Evolutionary conservation across 2,888 invertebrate species (phyloP), one percentile per base, ranked within the genome.

Genomic region (Bruchidius siliquastri): DNA sequence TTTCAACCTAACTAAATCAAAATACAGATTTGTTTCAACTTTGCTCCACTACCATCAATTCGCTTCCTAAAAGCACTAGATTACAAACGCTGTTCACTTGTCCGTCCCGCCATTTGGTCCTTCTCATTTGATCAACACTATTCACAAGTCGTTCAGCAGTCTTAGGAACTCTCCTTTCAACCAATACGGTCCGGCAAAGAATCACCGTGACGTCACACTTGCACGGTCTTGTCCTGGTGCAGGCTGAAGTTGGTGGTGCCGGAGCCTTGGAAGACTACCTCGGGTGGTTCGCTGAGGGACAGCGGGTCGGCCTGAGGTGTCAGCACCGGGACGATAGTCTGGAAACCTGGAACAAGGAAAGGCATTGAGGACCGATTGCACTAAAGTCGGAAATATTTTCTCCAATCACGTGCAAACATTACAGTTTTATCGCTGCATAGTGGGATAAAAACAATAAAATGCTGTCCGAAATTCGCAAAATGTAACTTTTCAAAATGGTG

Each of bases 121-220:
- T 30, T 71, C 18, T 26, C 72, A 49, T 69, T 67, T 76, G 76
- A 72, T 68, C 68, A 74, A 74, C 74, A 75, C 76, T 73, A 77
- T 74, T 74, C 75, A 72, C 73, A 69, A 21, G 20, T 68, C 22
- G 21, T 68, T 20, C 4, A 21, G 76, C 77, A 80, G 84, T 84
- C 85, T 85, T 86, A 86, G 86, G 86, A 86, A 86, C 86, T 85
- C 82, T 82, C 49, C 49, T 68, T 68, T 68, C 68, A 68, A 8
- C 22, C 22, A 22, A 68, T 21, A 8, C 21, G 68, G 21, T 68
- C 68, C 68, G 8, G 21, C 68, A 68, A 88, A 85, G 90, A 87
- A 87, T 88, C 88, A 85, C 89, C 89, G 84, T 90, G 90, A 87
- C 90, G 91, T 91, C 91, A 91, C 89, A 91, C 91, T 77, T 91